Conservation (phyloP, 2,113 vertebrate species). For the Ranitomeya variabilis region DNA sequence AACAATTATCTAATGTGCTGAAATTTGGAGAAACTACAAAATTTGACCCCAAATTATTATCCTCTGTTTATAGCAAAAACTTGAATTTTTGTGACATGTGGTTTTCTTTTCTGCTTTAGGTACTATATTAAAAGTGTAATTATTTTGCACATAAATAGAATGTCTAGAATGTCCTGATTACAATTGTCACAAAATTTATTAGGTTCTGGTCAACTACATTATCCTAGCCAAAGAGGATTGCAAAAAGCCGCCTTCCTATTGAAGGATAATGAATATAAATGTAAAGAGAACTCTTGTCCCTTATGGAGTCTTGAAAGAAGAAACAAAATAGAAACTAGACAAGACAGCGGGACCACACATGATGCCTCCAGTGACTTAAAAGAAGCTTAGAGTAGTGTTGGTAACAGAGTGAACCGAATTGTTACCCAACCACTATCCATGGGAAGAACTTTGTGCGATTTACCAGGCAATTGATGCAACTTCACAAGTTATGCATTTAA, state of each 20-base stretch:
- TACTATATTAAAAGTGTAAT: slow-evolving; percentile 15
- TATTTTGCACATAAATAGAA: slow-evolving; percentile 1
- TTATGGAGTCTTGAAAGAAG: slow-evolving; percentile 47
- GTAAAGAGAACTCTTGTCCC: slow-evolving; percentile 51
- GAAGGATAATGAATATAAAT: slow-evolving; percentile 50
- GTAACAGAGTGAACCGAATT: slow-evolving; percentile 18
- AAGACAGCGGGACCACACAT: slow-evolving; percentile 47
- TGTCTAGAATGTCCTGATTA: slow-evolving; percentile 14
- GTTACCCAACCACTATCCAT: slow-evolving; percentile 24
- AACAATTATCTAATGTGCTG: too few relatives aligned
- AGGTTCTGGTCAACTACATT: slow-evolving; percentile 48
- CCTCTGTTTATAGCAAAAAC: neutral
- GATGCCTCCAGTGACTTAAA: slow-evolving; percentile 47
- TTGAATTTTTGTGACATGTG: neutral
- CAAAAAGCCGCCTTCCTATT: slow-evolving; percentile 39
- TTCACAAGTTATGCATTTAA: neutral
- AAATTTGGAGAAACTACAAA: neutral
- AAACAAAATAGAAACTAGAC: slow-evolving; percentile 49
- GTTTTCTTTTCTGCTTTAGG: neutral
- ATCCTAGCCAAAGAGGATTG: slow-evolving; percentile 42
- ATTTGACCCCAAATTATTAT: neutral
- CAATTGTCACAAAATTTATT: slow-evolving; percentile 35
- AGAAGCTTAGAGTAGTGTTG: slow-evolving; percentile 36
- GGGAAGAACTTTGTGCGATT: slow-evolving; percentile 18
- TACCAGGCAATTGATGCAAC: neutral